These are phyloP conservation scores for Catamblyrhynchus diadema DNA, from an alignment of 2,797 vertebrate species.

Conservation along the genomic window DNA sequence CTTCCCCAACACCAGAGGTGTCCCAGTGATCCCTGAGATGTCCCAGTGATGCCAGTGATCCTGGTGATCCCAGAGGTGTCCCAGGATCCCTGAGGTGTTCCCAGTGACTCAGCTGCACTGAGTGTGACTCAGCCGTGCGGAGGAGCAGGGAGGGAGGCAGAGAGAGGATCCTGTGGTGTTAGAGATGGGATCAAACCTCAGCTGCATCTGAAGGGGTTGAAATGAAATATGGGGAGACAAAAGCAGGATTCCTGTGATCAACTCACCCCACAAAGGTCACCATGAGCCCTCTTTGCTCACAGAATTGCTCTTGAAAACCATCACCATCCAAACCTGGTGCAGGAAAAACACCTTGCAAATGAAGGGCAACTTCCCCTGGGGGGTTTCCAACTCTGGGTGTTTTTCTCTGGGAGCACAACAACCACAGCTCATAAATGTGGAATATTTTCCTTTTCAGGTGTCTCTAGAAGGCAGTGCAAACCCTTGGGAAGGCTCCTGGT, in stretches of 20 bases:
- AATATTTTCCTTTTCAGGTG: background rate
- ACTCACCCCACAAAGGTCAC: background rate
- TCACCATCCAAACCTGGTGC: rapidly evolving
- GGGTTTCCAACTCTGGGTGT: background rate
- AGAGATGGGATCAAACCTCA: background rate
- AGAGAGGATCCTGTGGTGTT: rapidly evolving
- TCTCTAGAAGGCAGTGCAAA: background rate
- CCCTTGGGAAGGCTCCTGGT: background rate
- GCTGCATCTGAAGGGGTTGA: background rate
- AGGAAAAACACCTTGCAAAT: background rate
- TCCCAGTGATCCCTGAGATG: background rate
- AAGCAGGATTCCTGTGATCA: background rate
- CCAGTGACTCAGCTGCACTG: background rate
- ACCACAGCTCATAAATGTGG: rapidly evolving
- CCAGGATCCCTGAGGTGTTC: background rate
- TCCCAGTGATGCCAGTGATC: no score
- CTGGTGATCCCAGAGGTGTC: no score
- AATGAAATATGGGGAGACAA: background rate
- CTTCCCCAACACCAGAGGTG: no score
- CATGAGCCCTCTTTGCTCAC: background rate
- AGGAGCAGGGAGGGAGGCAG: background rate
- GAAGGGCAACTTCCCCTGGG: background rate
- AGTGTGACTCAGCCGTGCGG: background rate
- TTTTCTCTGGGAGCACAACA: background rate
- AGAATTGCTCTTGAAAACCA: background rate